Evolutionary conservation across 2,113 vertebrate species (phyloP), one percentile per base, ranked within the genome.

Genomic region (Ctenomys sociabilis): DNA sequence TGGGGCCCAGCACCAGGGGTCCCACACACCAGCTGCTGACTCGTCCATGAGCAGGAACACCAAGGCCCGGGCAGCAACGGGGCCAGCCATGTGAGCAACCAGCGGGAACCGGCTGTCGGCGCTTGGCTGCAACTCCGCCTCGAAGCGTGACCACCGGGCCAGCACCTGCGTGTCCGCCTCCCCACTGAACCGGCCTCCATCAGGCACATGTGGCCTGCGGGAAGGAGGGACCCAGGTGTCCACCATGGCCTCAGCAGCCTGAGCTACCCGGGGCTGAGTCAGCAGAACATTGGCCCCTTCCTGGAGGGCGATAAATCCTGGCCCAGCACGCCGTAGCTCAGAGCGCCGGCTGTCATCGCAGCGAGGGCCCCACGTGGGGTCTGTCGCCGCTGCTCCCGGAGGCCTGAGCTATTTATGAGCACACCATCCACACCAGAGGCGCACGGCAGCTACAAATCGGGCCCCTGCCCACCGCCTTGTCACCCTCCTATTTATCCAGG

Each of bases 71-170:
- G 59, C 59, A 37, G 5, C n/a, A 12, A 26, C 5, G 57, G 4
- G 10, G 22, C 45, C 21, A 0, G 35, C 52, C 3, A 4, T 1
- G 7, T 26, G 3, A 7, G 0, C 0, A 49, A 14, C 45, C 37
- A 3, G 66, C 12, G 66, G 5, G 10, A 64, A 7, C 64, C 57
- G 9, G 73, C 59, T 1, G 19, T 4, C 52, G 28, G 82, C 11
- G 2, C 32, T 57, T 1, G 3, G 26, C 28, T 19, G 4, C 5
- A 30, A 5, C 32, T 49, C 26, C 19, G 84, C 88, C 10, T 17
- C 75, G 0, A 11, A 37, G 49, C 16, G 26, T 0, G 1, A 49
- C 19, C 10, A 1, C 12, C 2, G 14, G 7, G 13, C 24, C 72
- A 24, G 26, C 10, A 3, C 28, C 64, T 0, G 0, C 19, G 3